phyloP scores from a whole-genome alignment of 2,797 vertebrate species.

The Falco columbarius region DNA sequence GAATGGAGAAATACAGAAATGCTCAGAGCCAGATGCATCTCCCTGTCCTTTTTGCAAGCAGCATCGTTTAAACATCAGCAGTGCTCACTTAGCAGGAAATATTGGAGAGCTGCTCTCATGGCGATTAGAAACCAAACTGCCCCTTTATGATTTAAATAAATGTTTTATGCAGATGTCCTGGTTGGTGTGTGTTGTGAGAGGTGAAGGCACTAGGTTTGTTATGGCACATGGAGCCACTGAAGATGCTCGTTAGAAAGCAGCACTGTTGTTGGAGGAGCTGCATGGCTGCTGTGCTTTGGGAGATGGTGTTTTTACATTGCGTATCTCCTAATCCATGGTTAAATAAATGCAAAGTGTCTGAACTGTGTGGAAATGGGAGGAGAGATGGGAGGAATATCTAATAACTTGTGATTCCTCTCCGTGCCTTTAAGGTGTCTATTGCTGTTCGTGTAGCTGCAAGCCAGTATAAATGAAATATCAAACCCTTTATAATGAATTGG shows the following conservation, averaged over 20 bases:
- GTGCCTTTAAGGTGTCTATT: neutral
- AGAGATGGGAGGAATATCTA: neutral
- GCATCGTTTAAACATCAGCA: neutral
- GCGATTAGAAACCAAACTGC: neutral
- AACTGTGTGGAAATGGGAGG: neutral
- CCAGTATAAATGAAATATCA: neutral
- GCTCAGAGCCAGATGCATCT: neutral
- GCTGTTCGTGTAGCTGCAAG: neutral
- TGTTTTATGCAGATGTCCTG: neutral
- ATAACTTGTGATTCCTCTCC: neutral
- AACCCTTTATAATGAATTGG: neutral
- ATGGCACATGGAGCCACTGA: neutral
- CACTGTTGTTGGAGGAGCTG: accelerated
- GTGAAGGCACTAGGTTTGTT: neutral
- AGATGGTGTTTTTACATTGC: accelerated
- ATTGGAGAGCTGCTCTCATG: neutral
- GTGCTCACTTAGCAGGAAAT: neutral
- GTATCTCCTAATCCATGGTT: neutral
- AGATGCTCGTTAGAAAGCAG: accelerated
- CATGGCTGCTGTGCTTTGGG: accelerated
- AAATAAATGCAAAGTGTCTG: neutral
- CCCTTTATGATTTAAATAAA: neutral
- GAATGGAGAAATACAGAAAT: neutral
- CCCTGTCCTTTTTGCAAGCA: neutral
- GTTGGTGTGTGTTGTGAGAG: neutral